Evolutionary conservation across 1,140 invertebrate genomes (phyloP).

Genomic region (Aleiodes sp.): DNA sequence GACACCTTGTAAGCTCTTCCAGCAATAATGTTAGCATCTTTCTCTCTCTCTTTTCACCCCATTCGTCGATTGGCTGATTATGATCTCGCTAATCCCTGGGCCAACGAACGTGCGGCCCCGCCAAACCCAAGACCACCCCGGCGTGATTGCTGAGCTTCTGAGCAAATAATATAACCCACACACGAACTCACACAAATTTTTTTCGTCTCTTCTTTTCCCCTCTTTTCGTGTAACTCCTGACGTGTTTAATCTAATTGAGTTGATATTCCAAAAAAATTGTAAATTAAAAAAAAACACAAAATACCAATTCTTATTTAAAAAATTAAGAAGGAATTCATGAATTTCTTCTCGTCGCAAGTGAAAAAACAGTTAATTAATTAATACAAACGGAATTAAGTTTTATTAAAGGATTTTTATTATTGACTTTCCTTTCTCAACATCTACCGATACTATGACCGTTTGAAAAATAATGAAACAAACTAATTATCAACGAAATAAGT

Average conservation of each 20-base stretch:
- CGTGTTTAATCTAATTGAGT: not conserved
- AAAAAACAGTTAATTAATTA: too few species aligned
- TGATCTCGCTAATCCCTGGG: slow-evolving; percentile 58
- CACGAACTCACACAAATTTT: slow-evolving; percentile 14
- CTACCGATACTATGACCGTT: too few species aligned
- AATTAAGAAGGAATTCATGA: too few species aligned
- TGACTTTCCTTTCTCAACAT: too few species aligned
- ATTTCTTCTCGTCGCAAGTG: too few species aligned
- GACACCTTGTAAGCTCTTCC: slow-evolving; percentile 50
- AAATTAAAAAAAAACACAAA: too few species aligned
- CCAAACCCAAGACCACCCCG: slow-evolving; percentile 47
- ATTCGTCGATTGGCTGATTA: slow-evolving; percentile 57
- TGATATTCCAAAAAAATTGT: too few species aligned
- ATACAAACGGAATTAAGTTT: too few species aligned
- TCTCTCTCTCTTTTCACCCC: slow-evolving; percentile 31
- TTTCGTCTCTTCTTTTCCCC: not conserved
- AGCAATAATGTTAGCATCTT: slow-evolving; percentile 1
- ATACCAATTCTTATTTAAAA: too few species aligned
- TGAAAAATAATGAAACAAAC: not conserved
- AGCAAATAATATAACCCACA: slow-evolving; percentile 46
- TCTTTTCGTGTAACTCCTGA: not conserved
- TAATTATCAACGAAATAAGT: too few species aligned
- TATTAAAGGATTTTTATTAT: too few species aligned
- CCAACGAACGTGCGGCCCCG: slow-evolving; percentile 6
- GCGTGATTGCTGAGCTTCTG: slow-evolving; percentile 52